Conservation (phyloP, 2,888 invertebrate species). For the Nysson spinosus region DNA sequence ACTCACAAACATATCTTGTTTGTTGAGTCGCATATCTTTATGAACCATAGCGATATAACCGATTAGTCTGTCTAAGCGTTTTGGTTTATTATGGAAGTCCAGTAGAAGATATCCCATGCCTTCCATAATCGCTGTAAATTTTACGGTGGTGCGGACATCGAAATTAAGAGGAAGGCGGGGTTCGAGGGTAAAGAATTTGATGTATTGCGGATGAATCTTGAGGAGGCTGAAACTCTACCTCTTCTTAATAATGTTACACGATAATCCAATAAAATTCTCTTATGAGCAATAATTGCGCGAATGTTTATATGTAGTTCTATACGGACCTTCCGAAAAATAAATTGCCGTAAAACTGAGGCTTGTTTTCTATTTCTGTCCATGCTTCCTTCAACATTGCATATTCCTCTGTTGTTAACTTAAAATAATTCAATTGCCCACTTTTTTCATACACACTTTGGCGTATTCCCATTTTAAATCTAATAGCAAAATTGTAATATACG, state of each 20-base stretch:
- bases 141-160: conserved; percentile 51
- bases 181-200: conserved; percentile 62
- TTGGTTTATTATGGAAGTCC: conserved; percentile 61
- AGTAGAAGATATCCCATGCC: conserved; percentile 62
- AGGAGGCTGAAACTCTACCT: conserved; percentile 56
- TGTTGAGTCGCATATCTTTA: conserved; percentile 64
- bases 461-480: conserved; percentile 36
- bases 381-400: conserved; percentile 50
- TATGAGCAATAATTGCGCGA: neutral
- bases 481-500: neutral
- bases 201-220: conserved; percentile 57
- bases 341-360: conserved; percentile 62
- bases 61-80: conserved; percentile 56
- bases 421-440: conserved; percentile 26
- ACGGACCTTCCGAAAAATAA: conserved; percentile 60
- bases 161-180: conserved; percentile 49
- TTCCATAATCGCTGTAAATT: conserved; percentile 63
- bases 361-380: conserved; percentile 61
- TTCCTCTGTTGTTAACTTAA: conserved; percentile 50
- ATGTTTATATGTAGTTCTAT: neutral
- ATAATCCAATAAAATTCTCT: neutral
- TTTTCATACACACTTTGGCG: conserved; percentile 47
- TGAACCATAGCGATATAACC: conserved; percentile 67
- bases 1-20: conserved; percentile 57
- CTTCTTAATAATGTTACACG: neutral